Evolutionary conservation across 1,140 invertebrate genomes (phyloP).

Genomic region (Babylonia areolata): DNA sequence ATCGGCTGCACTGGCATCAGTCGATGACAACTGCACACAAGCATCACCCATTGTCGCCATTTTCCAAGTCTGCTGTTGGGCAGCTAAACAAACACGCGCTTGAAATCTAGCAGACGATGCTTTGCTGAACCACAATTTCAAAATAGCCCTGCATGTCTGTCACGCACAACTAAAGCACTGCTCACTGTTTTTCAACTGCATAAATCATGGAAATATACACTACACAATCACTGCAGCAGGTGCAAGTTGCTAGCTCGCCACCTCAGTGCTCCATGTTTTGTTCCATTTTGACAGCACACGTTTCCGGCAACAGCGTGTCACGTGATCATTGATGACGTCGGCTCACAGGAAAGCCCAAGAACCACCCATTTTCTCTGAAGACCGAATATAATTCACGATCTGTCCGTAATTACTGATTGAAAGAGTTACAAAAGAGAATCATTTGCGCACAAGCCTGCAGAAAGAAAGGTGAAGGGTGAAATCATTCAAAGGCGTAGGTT

Average conservation of each 20-base stretch:
- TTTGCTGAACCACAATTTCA: neutral
- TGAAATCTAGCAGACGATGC: conserved; percentile 36
- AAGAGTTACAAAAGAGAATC: no score
- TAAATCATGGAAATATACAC: neutral
- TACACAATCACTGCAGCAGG: neutral
- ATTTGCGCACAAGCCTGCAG: neutral
- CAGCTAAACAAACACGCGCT: conserved; percentile 14
- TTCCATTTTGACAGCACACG: conserved; percentile 22
- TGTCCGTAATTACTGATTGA: neutral
- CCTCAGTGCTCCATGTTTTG: conserved; percentile 13
- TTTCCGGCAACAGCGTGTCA: conserved; percentile 35
- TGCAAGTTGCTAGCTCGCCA: neutral
- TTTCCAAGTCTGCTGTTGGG: conserved; percentile 30
- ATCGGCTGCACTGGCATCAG: conserved; percentile 19
- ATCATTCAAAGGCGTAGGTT: neutral
- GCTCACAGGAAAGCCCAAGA: neutral
- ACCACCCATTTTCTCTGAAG: neutral
- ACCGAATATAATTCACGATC: neutral
- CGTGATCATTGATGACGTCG: conserved; percentile 32
- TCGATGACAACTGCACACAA: conserved; percentile 34
- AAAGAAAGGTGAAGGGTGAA: neutral
- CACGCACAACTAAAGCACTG: neutral
- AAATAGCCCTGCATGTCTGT: no score
- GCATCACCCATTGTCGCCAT: conserved; percentile 41
- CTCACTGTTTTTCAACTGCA: neutral